phyloP scores from a whole-genome alignment of 2,888 invertebrate genomes.

The Rhodophaea formosa region DNA sequence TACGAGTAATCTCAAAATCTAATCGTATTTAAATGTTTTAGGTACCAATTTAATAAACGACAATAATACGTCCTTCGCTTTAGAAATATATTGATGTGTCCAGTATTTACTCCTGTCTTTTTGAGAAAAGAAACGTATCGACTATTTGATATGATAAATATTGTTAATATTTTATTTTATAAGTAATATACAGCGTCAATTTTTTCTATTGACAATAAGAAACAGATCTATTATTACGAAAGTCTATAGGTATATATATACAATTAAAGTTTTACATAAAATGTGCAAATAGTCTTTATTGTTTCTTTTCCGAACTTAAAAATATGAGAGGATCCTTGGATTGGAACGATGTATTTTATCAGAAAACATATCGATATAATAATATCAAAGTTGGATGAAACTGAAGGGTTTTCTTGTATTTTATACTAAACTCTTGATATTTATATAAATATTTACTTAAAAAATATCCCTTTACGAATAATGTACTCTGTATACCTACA shows the following conservation, averaged over 20 bases:
- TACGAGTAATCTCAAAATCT: slow-evolving; percentile 6
- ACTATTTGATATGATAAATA: slow-evolving; percentile 17
- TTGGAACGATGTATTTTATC: slow-evolving; percentile 21
- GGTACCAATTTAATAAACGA: slow-evolving; percentile 63
- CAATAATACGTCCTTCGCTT: slow-evolving; percentile 80
- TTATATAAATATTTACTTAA: slow-evolving; percentile 45
- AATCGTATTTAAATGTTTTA: slow-evolving; percentile 33
- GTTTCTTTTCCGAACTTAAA: slow-evolving; percentile 35
- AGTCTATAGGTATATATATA: neutral
- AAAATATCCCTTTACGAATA: slow-evolving; percentile 46
- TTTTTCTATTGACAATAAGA: slow-evolving; percentile 13
- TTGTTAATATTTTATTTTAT: slow-evolving; percentile 5
- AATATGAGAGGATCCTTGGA: slow-evolving; percentile 46
- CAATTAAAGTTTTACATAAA: slow-evolving; percentile 3
- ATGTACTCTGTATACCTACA: slow-evolving; percentile 47
- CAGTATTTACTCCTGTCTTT: slow-evolving; percentile 39
- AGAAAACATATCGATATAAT: slow-evolving; percentile 27
- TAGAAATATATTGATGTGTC: slow-evolving; percentile 55
- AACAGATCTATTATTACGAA: neutral
- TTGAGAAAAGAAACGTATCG: slow-evolving; percentile 36
- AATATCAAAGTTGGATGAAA: slow-evolving; percentile 27
- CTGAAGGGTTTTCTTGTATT: slow-evolving; percentile 49
- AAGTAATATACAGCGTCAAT: slow-evolving; percentile 14
- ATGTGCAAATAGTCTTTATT: slow-evolving; percentile 27
- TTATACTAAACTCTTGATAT: slow-evolving; percentile 47